Conservation (phyloP, 2,888 invertebrate species). For the Alviniconcha strummeri region DNA sequence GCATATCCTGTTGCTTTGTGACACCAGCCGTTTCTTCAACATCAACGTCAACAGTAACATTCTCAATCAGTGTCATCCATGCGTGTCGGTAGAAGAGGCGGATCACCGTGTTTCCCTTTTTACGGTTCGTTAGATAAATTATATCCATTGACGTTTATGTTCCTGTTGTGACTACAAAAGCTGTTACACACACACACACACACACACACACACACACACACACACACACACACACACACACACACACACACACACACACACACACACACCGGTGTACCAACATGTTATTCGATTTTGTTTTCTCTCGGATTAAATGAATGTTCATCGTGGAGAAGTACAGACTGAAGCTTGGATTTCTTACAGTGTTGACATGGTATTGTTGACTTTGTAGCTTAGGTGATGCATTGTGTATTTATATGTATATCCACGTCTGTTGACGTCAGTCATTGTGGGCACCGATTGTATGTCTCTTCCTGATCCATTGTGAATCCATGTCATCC, state of each 20-base stretch:
- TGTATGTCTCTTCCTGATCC: too few species aligned
- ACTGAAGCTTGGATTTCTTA: conserved; percentile 24
- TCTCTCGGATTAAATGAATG: not conserved
- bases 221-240: not conserved
- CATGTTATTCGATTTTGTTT: too few species aligned
- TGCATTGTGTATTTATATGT: too few species aligned
- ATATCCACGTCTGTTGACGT: too few species aligned
- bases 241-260: not conserved
- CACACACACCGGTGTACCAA: too few species aligned
- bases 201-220: not conserved
- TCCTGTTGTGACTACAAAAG: not conserved
- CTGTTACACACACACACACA: not conserved
- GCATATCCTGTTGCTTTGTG: too few species aligned
- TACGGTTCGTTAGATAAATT: not conserved
- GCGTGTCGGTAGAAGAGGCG: not conserved
- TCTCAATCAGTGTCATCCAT: not conserved
- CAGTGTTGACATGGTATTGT: not conserved
- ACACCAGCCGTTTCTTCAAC: too few species aligned
- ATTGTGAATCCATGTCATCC: too few species aligned
- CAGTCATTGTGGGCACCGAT: too few species aligned
- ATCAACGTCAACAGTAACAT: not conserved
- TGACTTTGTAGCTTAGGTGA: too few species aligned
- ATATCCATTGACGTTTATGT: not conserved
- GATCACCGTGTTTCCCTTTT: too few species aligned
- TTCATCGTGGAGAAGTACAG: not conserved